Evolutionary conservation across 2,113 vertebrate species (phyloP), one percentile per base, ranked within the genome.

Genomic region (Collichthys lucidus): DNA sequence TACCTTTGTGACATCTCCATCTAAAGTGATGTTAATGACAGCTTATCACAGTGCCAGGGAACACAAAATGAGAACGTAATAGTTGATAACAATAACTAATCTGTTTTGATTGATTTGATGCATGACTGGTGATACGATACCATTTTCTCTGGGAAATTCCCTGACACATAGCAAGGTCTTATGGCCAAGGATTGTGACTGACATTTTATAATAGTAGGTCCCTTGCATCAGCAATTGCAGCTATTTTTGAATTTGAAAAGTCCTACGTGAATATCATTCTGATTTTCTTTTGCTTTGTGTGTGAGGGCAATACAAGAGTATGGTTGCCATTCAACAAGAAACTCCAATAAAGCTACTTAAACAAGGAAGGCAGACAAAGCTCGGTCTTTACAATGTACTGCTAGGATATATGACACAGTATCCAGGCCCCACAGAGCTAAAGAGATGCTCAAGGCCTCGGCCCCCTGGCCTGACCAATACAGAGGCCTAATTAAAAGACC

Each of bases 401-500:
- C 76, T 83, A 52, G 74, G 80, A 89, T 88, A 87, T 80, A 83
- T 70, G 62, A 78, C 80, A 78, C 42, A 49, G 70, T 83, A 75
- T 75, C 77, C 74, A 83, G 71, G 80, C 66, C 53, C 78, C 77
- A 67, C 29, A 70, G 75, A 68, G 74, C 80, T 60, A 53, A 61
- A 53, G 35, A 50, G 83, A 86, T 84, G 52, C 82, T 70, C 50
- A 31, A 64, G 65, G 68, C 81, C 12, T 74, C 77, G 19, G 70
- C 49, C 68, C 74, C 79, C 71, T 79, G 83, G 66, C 71, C 74
- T 85, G 76, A 42, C 72, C 88, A 94, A 92, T 92, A 91, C 80
- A 85, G 85, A 91, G 85, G 89, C 83, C 90, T 86, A 95, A 92
- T 89, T 94, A 93, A 96, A 96, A 94, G 93, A 89, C 84, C 85